Evolutionary conservation across 2,113 vertebrate genomes (phyloP).

Genomic region (Rhynchomys soricoides): DNA sequence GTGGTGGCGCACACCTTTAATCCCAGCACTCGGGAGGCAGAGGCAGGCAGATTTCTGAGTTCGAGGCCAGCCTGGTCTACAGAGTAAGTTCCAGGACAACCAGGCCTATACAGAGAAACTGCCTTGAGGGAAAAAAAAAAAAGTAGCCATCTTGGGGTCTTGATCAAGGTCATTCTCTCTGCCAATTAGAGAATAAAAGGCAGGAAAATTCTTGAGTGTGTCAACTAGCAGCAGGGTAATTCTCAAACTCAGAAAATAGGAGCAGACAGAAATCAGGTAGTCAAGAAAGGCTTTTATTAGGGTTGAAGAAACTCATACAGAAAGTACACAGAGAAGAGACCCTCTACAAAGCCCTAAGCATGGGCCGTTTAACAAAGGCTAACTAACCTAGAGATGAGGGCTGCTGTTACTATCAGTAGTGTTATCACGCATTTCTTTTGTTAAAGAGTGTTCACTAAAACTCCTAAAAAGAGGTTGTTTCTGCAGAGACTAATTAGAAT

Average conservation of each 20-base stretch:
- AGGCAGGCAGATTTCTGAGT: too few relatives aligned
- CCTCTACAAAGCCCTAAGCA: not conserved
- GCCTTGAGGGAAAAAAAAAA: too few relatives aligned
- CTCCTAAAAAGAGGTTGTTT: not conserved
- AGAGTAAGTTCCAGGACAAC: too few relatives aligned
- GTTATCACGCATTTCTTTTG: not conserved
- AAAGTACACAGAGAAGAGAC: not conserved
- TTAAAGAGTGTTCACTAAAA: not conserved
- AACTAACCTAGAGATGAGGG: not conserved
- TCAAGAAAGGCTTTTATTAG: not conserved
- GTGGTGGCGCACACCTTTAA: too few relatives aligned
- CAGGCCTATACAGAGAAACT: too few relatives aligned
- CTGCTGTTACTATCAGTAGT: not conserved
- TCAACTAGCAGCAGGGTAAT: not conserved
- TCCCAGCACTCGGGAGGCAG: too few relatives aligned
- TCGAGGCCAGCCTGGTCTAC: too few relatives aligned
- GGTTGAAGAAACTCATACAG: too few relatives aligned
- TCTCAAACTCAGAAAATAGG: not conserved
- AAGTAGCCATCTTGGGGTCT: not conserved
- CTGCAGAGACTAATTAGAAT: not conserved
- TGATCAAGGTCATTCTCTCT: not conserved
- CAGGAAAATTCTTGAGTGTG: not conserved
- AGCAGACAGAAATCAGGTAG: not conserved
- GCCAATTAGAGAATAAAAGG: not conserved
- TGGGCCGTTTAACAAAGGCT: not conserved